A percentile compares a stretch with the other conserved stretches of the same genome.
Evolutionary conservation across 2,888 invertebrate species (phyloP).

Genomic region (Heteromyza rotundicornis): DNA sequence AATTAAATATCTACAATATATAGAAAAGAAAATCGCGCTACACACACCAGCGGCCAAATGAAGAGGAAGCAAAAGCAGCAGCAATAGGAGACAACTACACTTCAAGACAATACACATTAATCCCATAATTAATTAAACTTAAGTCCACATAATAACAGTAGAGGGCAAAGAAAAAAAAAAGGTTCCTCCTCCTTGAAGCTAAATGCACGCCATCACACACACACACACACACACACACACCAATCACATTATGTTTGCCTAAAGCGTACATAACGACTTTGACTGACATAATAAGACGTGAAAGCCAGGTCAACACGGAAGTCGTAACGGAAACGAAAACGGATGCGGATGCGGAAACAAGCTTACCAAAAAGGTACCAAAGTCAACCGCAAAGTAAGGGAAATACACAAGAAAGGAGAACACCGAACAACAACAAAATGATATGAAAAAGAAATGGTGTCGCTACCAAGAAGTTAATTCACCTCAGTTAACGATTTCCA

Average conservation of each 20-base stretch:
- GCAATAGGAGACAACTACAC: conserved; percentile 4
- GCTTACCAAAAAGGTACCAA: no score
- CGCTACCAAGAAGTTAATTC: neutral
- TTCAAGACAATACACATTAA: neutral
- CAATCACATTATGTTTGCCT: neutral
- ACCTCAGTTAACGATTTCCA: neutral
- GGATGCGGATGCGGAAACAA: neutral
- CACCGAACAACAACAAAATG: neutral
- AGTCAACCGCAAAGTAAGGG: no score
- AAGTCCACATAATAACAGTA: neutral
- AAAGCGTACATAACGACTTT: neutral
- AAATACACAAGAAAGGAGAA: no score
- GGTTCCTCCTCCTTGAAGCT: neutral
- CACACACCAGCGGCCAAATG: no score
- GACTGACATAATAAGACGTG: conserved; percentile 4
- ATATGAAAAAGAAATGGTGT: neutral
- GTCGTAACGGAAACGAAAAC: neutral
- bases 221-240: neutral
- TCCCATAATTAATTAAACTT: conserved; percentile 4
- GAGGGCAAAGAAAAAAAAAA: neutral
- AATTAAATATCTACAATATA: no score
- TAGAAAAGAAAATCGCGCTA: no score
- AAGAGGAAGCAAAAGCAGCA: no score
- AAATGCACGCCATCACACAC: neutral
- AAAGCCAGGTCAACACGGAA: conserved; percentile 2